Conservation (phyloP, 2,888 invertebrate species). For the Thecophora atra region DNA sequence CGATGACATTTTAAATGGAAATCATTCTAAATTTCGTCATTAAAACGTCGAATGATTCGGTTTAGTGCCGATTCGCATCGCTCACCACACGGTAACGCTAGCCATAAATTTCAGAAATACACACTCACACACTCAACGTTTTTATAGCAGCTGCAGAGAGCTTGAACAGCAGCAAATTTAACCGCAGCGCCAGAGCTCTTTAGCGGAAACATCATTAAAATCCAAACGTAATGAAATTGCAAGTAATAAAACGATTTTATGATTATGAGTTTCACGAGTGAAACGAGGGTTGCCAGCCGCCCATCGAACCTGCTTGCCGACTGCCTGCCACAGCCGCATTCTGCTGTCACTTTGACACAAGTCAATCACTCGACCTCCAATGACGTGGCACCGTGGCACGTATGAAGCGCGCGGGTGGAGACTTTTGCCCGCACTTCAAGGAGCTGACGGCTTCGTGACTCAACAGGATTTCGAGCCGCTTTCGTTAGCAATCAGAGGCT, state of each 20-base stretch:
- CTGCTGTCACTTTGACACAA: constrained; percentile 16
- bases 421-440: neutral
- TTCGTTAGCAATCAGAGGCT: neutral
- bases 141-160: neutral
- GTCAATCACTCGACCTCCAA: constrained; percentile 19
- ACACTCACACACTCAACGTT: neutral
- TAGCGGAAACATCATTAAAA: constrained; percentile 37
- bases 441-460: constrained; percentile 23
- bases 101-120: constrained; percentile 25
- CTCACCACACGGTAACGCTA: neutral
- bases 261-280: constrained; percentile 33
- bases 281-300: neutral
- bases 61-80: neutral
- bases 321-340: neutral
- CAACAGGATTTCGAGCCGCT: neutral
- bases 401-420: neutral
- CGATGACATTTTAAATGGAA: constrained; percentile 26
- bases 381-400: neutral
- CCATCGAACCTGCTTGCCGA: neutral
- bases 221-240: constrained; percentile 39
- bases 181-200: constrained; percentile 22
- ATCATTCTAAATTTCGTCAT: neutral
- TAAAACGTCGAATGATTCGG: neutral
- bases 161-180: constrained; percentile 1
- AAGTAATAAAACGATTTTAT: constrained; percentile 40